Evolutionary conservation across 2,888 invertebrate species (phyloP).

Genomic region (Drosophila engyochracea): DNA sequence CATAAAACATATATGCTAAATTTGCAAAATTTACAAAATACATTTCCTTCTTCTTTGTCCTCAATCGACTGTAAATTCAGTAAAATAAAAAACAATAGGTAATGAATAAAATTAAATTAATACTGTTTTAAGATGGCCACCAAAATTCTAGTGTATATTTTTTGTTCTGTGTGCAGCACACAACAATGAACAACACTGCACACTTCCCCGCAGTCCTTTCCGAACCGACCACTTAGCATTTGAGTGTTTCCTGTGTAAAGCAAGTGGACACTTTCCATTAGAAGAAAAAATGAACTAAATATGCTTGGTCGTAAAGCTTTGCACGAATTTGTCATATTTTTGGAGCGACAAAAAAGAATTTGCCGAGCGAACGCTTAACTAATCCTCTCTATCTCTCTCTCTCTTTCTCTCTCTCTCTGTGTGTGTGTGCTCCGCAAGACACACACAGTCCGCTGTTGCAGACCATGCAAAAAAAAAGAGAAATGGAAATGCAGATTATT

Average conservation of each 20-base stretch:
- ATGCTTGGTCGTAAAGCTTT: conserved; percentile 6
- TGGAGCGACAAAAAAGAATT: neutral
- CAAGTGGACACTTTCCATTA: conserved; percentile 13
- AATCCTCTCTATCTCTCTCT: conserved; percentile 4
- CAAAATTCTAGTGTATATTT: neutral
- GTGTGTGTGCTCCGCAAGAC: conserved; percentile 5
- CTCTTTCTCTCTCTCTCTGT: neutral
- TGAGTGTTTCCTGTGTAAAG: neutral
- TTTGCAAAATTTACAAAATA: neutral
- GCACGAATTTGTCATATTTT: conserved; percentile 34
- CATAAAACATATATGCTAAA: neutral
- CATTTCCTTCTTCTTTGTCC: neutral
- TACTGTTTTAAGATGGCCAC: neutral
- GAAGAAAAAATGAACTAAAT: conserved; percentile 4
- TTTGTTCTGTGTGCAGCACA: neutral
- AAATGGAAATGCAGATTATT: conserved; percentile 31
- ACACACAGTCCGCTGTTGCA: conserved; percentile 3
- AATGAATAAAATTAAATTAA: neutral
- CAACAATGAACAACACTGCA: neutral
- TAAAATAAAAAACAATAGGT: neutral
- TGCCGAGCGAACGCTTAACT: conserved; percentile 13
- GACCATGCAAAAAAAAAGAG: conserved; percentile 1
- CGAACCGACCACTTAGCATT: neutral
- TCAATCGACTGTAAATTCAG: neutral
- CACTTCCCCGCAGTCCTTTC: neutral